These are phyloP conservation scores for Synanthedon tipuliformis DNA, from an alignment of 2,888 invertebrate species.

Conservation along the genomic window DNA sequence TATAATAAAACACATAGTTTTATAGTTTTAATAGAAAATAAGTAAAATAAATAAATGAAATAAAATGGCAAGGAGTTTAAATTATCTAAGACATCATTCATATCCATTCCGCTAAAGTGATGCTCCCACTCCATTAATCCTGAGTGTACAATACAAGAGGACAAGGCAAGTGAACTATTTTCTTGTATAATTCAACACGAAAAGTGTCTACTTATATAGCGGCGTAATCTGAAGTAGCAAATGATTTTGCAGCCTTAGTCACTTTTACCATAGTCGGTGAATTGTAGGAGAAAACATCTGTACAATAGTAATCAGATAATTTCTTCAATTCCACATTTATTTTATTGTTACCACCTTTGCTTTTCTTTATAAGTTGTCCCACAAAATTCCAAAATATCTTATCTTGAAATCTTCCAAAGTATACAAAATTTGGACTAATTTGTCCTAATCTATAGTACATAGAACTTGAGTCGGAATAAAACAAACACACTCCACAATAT, in stretches of 20 bases:
- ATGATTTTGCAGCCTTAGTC: slow-evolving; percentile 30
- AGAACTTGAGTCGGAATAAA: slow-evolving; percentile 31
- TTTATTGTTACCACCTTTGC: neutral
- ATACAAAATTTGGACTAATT: slow-evolving; percentile 45
- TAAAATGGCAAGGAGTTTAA: too few species aligned
- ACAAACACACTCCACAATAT: slow-evolving; percentile 30
- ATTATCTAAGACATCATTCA: too few species aligned
- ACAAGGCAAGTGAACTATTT: too few species aligned
- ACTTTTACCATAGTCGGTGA: slow-evolving; percentile 50
- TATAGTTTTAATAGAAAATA: too few species aligned
- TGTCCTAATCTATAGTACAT: slow-evolving; percentile 34
- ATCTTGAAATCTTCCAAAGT: slow-evolving; percentile 29
- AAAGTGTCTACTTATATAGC: slow-evolving; percentile 7
- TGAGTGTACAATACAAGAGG: too few species aligned
- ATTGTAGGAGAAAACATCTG: slow-evolving; percentile 47
- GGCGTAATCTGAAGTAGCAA: slow-evolving; percentile 22
- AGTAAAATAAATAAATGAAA: too few species aligned
- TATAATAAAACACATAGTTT: too few species aligned
- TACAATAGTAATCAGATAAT: slow-evolving; percentile 47
- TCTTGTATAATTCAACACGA: too few species aligned
- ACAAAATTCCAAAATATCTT: slow-evolving; percentile 30
- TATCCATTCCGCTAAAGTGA: too few species aligned
- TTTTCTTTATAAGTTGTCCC: slow-evolving; percentile 11
- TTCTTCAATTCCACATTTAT: slow-evolving; percentile 34
- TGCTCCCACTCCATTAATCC: too few species aligned